Conservation (phyloP, 2,888 invertebrate genomes). For the Lucinisca nassula region DNA sequence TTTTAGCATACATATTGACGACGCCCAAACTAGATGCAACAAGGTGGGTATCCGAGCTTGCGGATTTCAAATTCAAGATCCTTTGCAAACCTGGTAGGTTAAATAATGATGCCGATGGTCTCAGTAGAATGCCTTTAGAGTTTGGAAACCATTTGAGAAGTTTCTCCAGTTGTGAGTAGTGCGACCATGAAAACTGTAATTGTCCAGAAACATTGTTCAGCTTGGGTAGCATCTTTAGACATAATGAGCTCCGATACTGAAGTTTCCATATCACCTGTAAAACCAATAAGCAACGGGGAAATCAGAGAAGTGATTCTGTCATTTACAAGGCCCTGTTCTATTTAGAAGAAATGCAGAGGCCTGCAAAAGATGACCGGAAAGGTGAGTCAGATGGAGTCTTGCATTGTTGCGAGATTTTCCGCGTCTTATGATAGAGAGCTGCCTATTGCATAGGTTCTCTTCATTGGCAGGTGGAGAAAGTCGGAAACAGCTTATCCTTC, state of each 20-base stretch:
- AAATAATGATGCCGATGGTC: constrained; percentile 23
- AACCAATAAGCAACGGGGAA: neutral
- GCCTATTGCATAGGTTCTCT: neutral
- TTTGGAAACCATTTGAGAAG: too few relatives aligned
- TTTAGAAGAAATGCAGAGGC: neutral
- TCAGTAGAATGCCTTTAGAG: constrained; percentile 21
- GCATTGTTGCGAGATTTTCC: constrained; percentile 18
- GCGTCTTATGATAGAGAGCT: neutral
- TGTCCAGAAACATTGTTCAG: neutral
- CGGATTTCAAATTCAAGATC: constrained; percentile 13
- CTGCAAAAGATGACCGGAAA: neutral
- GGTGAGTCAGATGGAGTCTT: neutral
- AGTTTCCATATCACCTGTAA: neutral
- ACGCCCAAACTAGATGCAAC: neutral
- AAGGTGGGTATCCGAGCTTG: neutral
- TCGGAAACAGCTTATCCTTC: constrained; percentile 39
- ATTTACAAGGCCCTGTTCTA: neutral
- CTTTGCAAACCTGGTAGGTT: constrained; percentile 22
- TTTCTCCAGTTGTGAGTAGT: neutral
- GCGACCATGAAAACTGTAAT: neutral
- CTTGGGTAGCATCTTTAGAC: neutral
- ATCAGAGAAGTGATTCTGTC: neutral
- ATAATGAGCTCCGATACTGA: neutral
- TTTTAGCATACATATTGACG: constrained; percentile 49
- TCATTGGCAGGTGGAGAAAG: neutral